Base-by-base conservation (phyloP, 37 sponge, comb jelly and placozoan species). In the Dysidea cf. avara region DNA sequence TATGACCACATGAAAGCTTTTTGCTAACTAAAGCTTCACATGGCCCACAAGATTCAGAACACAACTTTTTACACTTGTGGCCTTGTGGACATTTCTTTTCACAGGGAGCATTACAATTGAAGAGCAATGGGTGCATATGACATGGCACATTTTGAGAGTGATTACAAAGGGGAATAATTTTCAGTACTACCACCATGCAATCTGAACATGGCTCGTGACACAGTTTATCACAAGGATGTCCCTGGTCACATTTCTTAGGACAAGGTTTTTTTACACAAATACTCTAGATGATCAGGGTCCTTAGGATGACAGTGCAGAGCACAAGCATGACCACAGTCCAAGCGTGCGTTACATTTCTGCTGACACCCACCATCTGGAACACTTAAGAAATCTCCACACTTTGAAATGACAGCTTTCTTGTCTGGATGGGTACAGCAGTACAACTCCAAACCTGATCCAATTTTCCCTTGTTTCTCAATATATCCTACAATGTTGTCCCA, bases 331-430 rank as follows among this genome's bases (percentile, higher is more conserved):
- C 95, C 91, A 77, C 95, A 94, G 3, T 61, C 38, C 0, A 94
- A 78, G 21, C 87, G 75, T 3, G 26, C 32, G 6, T 55, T 49
- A 52, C 95, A 94, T 26, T 54, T 47, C 24, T 26, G 21, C 17
- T 20, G 26, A 54, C 95, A 94, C 25, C 95, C 95, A 50, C 95
- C 95, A 16, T 86, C 71, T 7, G 83, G 75, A n/a, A 74, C 82
- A 25, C 61, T 65, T 5, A 18, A 9, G 55, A 97, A 87, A 66
- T 87, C 94, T 3, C 46, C 25, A 17, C 67, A 35, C 9, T 46
- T 33, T 13, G 21, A 50, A 46, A 84, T 86, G 12, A 47, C 29
- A 53, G 40, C 60, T 24, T 43, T 65, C 11, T 55, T 81, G 6
- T 84, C 24, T 20, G 88, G 82, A 61, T 97, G 97, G 37, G 78